phyloP scores from a whole-genome alignment of 1,140 invertebrate genomes.

The Drosophila nigrodunni region DNA sequence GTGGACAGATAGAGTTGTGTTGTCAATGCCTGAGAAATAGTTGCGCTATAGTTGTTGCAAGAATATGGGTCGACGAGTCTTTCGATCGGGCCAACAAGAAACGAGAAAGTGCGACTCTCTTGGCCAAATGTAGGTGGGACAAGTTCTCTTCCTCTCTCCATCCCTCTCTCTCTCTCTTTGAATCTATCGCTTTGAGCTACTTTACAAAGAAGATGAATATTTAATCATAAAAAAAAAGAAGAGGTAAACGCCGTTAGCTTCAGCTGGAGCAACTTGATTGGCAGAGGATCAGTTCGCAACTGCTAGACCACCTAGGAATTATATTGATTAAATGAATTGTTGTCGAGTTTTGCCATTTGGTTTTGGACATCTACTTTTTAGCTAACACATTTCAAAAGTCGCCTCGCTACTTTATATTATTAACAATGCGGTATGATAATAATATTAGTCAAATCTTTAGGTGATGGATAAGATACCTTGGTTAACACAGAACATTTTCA shows the following conservation, averaged over 20 bases:
- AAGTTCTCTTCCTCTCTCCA: neutral
- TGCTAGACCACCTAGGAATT: constrained; percentile 14
- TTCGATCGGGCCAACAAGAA: constrained; percentile 49
- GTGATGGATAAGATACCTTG: too few relatives aligned
- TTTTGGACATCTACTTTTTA: too few relatives aligned
- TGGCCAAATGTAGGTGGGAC: neutral
- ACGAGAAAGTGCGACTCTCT: constrained; percentile 64
- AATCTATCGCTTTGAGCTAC: constrained; percentile 14
- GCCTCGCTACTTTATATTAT: too few relatives aligned
- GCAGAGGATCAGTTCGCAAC: constrained; percentile 7
- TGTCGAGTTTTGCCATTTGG: neutral
- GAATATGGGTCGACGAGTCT: constrained; percentile 71
- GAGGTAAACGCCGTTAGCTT: constrained; percentile 53
- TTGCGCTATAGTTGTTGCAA: constrained; percentile 52
- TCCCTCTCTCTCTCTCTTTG: constrained; percentile 12
- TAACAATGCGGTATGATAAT: too few relatives aligned
- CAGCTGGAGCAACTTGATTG: constrained; percentile 38
- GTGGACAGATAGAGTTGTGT: constrained; percentile 20
- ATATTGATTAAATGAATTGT: neutral
- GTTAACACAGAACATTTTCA: too few relatives aligned
- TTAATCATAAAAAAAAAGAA: constrained; percentile 23
- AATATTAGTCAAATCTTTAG: too few relatives aligned
- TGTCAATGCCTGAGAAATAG: constrained; percentile 44
- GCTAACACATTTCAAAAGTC: too few relatives aligned
- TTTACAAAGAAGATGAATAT: constrained; percentile 43